Base-by-base conservation (phyloP, 2,113 vertebrate species). In the Reinhardtius hippoglossoides region DNA sequence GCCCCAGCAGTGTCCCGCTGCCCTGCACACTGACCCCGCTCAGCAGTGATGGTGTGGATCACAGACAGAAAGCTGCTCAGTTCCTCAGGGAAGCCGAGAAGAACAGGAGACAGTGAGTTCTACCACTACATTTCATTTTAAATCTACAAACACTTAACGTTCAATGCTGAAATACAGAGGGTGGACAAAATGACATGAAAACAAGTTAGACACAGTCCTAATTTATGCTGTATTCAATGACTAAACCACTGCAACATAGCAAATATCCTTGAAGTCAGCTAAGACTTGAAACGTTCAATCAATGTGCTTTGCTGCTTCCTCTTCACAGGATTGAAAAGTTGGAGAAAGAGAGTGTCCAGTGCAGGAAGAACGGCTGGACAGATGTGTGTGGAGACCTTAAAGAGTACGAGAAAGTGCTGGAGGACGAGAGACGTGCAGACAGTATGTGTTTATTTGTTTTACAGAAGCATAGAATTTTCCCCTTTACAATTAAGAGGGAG, bases 291-390 rank as follows among this genome's bases (percentile, higher is more conserved):
- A 5, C 24, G 1, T 37, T 37, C 9, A 37, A 42, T 13, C 37
- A 12, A 13, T 42, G n/a, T 4, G 4, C 26, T 8, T 15, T 27
- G 71, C 21, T 68, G 23, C 78, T 31, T 65, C 12, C 9, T 44
- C 5, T 27, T 75, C 58, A 27, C 86, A 99, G 97, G 89, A 89
- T 96, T 92, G 92, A 92, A 67, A 94, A 94, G 87, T 82, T 95
- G 75, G 95, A 97, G 90, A 97, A 95, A 90, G 96, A 96, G 71
- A 87, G 81, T 71, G 87, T 93, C 76, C 96, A 94, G 87, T 96
- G 88, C 64, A 96, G 87, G 81, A 97, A 88, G 87, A 94, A 85
- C 77, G 92, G 88, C 67, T 96, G 95, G 86, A 92, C 89, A 57
- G 89, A 90, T 74, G 91, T 95, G 56, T 94, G 88, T 50, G 91